phyloP scores from a whole-genome alignment of 2,797 vertebrate species.

The Trichosurus vulpecula region DNA sequence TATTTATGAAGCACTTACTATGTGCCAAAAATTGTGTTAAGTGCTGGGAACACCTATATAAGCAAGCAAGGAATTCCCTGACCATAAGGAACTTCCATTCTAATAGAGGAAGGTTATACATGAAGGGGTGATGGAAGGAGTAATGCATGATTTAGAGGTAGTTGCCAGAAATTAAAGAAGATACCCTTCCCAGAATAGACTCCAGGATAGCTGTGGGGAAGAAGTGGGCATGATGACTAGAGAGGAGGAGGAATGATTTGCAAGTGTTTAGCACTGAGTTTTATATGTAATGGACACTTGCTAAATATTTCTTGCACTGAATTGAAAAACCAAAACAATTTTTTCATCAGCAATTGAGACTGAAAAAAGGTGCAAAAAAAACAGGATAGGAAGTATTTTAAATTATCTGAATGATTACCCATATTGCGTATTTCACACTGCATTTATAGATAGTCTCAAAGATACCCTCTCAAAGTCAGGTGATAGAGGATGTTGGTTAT shows the following conservation, averaged over 20 bases:
- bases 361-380: not conserved
- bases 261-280: not conserved
- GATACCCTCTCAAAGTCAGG: not conserved
- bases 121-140: not conserved
- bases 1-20: not conserved
- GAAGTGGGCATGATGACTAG: not conserved
- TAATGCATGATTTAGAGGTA: not conserved
- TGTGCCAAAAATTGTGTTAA: not conserved
- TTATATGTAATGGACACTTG: not conserved
- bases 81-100: not conserved
- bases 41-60: not conserved
- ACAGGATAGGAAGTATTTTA: not conserved
- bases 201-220: not conserved
- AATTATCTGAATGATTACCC: not conserved
- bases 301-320: not conserved
- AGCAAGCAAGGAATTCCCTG: not conserved
- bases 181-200: not conserved
- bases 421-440: not conserved
- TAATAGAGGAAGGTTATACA: not conserved
- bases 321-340: not conserved
- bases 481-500: not conserved
- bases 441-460: not conserved
- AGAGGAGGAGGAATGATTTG: not conserved
- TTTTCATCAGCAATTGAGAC: not conserved
- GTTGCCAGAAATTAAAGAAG: not conserved